These are phyloP conservation scores for Anoplolepis gracilipes DNA, from an alignment of 1,140 invertebrate species.

Conservation along the genomic window DNA sequence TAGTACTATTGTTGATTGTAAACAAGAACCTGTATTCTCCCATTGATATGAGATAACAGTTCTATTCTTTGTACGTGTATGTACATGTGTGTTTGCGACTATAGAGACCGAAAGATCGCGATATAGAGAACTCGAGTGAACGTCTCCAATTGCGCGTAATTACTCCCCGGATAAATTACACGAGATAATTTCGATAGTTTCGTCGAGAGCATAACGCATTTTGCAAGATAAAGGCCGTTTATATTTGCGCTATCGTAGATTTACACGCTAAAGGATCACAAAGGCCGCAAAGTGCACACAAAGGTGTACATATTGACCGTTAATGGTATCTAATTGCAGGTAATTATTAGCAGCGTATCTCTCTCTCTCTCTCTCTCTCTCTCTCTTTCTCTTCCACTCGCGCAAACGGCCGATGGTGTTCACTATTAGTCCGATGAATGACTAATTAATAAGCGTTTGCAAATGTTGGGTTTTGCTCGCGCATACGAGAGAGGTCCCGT, in stretches of 20 bases:
- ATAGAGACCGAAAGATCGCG: neutral
- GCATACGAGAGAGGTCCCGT: slow-evolving; percentile 40
- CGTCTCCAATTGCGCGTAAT: neutral
- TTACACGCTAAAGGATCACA: slow-evolving; percentile 39
- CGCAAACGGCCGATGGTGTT: slow-evolving; percentile 19
- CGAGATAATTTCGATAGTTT: neutral
- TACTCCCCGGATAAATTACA: neutral
- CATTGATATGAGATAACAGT: neutral
- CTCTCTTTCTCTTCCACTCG: too few relatives aligned
- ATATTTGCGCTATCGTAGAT: slow-evolving; percentile 24
- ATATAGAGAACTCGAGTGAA: too few relatives aligned
- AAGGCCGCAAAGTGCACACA: slow-evolving; percentile 49
- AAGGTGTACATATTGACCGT: slow-evolving; percentile 44
- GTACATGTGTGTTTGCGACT: neutral
- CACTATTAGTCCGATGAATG: slow-evolving; percentile 61
- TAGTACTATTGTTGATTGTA: neutral
- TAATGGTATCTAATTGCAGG: slow-evolving; percentile 56
- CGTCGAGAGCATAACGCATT: neutral
- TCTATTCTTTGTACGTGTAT: too few relatives aligned
- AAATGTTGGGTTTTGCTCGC: slow-evolving; percentile 65
- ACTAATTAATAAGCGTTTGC: slow-evolving; percentile 70
- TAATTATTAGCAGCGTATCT: slow-evolving; percentile 51
- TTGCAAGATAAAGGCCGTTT: slow-evolving; percentile 40
- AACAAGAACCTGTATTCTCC: neutral
- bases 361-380: too few relatives aligned